A percentile compares a stretch with the other conserved stretches of the same genome.
phyloP scores from a whole-genome alignment of 2,797 vertebrate genomes.

The Enteromius trimaculatus region DNA sequence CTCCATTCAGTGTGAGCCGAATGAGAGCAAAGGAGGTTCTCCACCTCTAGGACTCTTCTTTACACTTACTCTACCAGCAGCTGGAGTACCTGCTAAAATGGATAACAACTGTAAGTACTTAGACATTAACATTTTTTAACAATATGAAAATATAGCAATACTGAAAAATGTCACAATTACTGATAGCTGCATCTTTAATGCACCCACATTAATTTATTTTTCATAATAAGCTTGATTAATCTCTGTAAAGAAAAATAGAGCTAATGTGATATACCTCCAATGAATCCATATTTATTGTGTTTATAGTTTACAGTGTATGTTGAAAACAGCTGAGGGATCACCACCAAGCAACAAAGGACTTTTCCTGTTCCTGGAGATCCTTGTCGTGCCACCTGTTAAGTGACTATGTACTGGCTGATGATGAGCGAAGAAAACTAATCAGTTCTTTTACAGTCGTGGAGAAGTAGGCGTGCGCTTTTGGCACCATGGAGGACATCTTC shows the following conservation, averaged over 20 bases:
- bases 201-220: no score
- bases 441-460: background rate
- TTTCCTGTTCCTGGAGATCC: background rate
- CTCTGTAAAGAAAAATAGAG: background rate
- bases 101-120: conserved; percentile 46
- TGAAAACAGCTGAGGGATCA: conserved; percentile 12
- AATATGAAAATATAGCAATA: background rate
- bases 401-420: background rate
- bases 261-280: background rate
- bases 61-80: conserved; percentile 13
- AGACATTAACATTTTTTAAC: background rate
- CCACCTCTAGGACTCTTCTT: conserved; percentile 41
- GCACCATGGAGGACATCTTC: conserved; percentile 74
- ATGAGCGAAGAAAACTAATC: conserved; percentile 15
- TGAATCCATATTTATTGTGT: background rate
- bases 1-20: conserved; percentile 43
- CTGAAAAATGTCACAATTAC: background rate
- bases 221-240: background rate
- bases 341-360: background rate
- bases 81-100: conserved; percentile 38
- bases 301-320: conserved; percentile 12
- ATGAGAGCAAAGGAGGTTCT: conserved; percentile 43
- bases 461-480: conserved; percentile 20
- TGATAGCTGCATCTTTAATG: background rate
- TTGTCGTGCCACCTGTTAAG: background rate